phyloP scores from a whole-genome alignment of 2,797 vertebrate species.

The Bufotes viridis region DNA sequence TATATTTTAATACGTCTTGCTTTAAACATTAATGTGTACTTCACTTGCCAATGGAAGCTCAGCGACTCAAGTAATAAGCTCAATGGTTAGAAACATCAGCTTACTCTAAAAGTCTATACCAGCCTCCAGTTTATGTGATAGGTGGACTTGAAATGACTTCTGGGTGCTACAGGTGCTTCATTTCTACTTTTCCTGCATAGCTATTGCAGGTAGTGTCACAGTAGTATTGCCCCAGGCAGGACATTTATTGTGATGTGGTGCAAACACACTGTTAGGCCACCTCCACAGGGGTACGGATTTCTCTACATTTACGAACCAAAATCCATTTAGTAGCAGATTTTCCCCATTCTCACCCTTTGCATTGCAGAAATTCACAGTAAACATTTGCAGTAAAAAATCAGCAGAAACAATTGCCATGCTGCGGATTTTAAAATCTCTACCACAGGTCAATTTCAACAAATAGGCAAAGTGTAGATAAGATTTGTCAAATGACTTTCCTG shows the following conservation, averaged over 20 bases:
- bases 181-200: background rate
- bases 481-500: no score
- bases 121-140: background rate
- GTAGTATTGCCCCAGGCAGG: background rate
- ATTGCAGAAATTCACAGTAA: no score
- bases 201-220: background rate
- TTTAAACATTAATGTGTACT: constrained; percentile 2
- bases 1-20: background rate
- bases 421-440: no score
- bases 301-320: background rate
- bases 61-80: background rate
- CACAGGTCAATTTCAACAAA: no score
- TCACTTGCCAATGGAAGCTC: background rate
- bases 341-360: no score
- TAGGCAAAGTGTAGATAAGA: no score
- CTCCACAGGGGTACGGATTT: no score
- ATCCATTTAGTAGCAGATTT: no score
- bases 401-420: no score
- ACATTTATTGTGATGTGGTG: background rate
- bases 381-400: no score
- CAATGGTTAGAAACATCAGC: background rate
- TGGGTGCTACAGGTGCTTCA: background rate
- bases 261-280: no score
- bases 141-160: background rate
- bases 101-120: background rate